phyloP scores from a whole-genome alignment of 2,797 vertebrate genomes.

The Amblyopsis hoosieri region DNA sequence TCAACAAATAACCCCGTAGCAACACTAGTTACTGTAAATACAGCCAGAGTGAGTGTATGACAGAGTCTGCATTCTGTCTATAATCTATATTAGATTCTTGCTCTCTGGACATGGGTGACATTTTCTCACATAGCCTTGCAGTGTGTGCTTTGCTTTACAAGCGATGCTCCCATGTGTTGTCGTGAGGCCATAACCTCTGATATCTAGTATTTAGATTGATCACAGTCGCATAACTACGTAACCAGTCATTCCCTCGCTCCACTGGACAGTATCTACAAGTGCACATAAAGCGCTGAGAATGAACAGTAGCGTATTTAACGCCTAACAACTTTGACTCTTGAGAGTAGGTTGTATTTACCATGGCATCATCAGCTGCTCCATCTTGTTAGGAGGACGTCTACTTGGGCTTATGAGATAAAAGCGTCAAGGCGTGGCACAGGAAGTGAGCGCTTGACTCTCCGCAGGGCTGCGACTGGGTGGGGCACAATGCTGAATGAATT shows the following conservation, averaged over 20 bases:
- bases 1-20: too few species aligned
- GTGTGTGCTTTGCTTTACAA: conserved; percentile 57
- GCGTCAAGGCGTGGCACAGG: conserved; percentile 34
- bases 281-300: conserved; percentile 27
- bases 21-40: too few species aligned
- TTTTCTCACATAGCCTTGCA: conserved; percentile 52
- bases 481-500: conserved; percentile 78
- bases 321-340: too few species aligned
- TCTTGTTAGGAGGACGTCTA: conserved; percentile 6
- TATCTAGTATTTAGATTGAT: conserved; percentile 47
- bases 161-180: conserved; percentile 17
- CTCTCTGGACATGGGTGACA: conserved; percentile 42
- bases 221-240: conserved; percentile 46
- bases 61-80: background rate
- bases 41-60: too few species aligned
- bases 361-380: conserved; percentile 10
- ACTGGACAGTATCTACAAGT: conserved; percentile 31
- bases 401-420: conserved; percentile 37
- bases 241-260: conserved; percentile 26
- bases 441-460: conserved; percentile 27
- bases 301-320: background rate
- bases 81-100: conserved; percentile 31
- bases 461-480: conserved; percentile 48
- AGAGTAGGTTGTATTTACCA: background rate
- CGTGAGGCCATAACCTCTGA: conserved; percentile 33